phyloP scores from a whole-genome alignment of 2,797 vertebrate species.

The Thunnus albacares region DNA sequence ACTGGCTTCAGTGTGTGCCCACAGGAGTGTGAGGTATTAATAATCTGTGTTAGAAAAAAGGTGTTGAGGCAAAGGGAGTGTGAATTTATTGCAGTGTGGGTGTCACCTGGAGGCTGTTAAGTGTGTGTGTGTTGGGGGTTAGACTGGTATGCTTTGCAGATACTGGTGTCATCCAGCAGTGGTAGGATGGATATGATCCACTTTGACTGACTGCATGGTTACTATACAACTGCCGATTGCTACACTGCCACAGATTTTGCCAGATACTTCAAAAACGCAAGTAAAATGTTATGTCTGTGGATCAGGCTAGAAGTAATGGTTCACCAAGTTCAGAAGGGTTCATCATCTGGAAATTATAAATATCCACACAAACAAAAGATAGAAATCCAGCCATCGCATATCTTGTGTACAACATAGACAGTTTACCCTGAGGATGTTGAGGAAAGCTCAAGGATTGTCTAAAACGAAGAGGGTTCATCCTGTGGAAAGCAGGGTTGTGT shows the following conservation, averaged over 20 bases:
- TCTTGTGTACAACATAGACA: background rate
- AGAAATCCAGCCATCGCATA: no score
- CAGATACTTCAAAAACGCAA: no score
- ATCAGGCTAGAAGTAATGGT: background rate
- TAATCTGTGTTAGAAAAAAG: constrained; percentile 64
- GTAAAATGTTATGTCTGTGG: background rate
- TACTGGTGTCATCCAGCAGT: background rate
- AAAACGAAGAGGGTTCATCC: background rate
- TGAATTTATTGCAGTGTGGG: constrained; percentile 53
- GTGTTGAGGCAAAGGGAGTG: constrained; percentile 67
- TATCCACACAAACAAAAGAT: background rate
- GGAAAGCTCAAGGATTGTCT: background rate
- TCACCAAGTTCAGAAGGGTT: background rate
- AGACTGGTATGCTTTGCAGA: constrained; percentile 11
- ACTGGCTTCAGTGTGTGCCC: constrained; percentile 11
- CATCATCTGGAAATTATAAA: background rate
- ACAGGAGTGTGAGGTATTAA: constrained; percentile 61
- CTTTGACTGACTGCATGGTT: constrained; percentile 5
- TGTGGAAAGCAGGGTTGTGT: background rate
- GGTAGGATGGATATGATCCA: constrained; percentile 19
- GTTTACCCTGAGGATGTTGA: background rate
- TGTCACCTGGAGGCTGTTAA: constrained; percentile 44
- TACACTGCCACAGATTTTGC: background rate
- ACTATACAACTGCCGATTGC: background rate
- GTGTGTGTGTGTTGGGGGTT: background rate